Evolutionary conservation across 1,140 invertebrate genomes (phyloP).

Genomic region (Diploscapter pachys): DNA sequence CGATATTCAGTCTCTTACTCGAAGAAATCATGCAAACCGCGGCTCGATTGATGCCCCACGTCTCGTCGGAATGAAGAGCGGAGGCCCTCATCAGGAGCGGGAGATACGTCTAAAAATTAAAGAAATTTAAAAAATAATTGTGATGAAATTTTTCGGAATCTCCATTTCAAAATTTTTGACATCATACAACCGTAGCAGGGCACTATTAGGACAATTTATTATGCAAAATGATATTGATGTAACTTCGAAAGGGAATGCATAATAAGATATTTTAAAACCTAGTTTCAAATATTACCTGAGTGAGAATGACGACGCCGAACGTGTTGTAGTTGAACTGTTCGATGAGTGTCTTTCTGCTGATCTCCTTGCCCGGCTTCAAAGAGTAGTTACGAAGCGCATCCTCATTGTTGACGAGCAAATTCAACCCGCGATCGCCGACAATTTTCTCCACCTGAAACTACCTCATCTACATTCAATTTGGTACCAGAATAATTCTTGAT

Average conservation of each 20-base stretch:
- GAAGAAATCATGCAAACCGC: too few species aligned
- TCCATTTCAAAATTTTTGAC: too few species aligned
- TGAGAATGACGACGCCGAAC: constrained; percentile 24
- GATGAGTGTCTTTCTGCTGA: constrained; percentile 15
- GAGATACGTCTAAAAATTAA: constrained; percentile 25
- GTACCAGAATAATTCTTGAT: too few species aligned
- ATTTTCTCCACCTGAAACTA: constrained; percentile 30
- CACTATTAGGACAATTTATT: too few species aligned
- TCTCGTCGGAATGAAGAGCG: too few species aligned
- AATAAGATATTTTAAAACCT: too few species aligned
- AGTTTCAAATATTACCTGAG: constrained; percentile 16
- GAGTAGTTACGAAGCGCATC: constrained; percentile 20
- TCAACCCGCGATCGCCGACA: constrained; percentile 27
- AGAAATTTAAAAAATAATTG: not conserved
- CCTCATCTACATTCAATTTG: not conserved
- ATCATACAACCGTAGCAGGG: too few species aligned
- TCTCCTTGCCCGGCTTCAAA: constrained; percentile 1
- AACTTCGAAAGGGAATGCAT: too few species aligned
- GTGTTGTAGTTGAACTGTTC: constrained; percentile 29
- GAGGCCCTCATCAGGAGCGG: constrained; percentile 16
- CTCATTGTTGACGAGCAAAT: constrained; percentile 32
- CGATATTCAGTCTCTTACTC: too few species aligned
- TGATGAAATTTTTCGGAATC: not conserved
- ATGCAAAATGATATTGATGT: too few species aligned
- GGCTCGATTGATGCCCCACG: too few species aligned